Base-by-base conservation (phyloP, 2,888 invertebrate genomes). In the Dromius quadrimaculatus region DNA sequence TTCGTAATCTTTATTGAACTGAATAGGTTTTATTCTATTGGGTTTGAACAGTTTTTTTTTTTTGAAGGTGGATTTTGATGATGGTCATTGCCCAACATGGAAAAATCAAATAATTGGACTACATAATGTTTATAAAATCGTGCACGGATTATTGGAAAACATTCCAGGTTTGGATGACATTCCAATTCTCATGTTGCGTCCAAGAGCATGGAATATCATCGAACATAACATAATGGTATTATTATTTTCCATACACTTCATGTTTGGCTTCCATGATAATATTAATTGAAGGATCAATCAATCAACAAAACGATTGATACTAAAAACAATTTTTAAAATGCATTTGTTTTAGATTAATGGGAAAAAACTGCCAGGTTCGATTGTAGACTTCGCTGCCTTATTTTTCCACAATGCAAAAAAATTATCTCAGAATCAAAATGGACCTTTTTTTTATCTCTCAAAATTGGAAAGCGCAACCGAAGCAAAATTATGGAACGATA, bases 61-160 rank as follows among this genome's bases (percentile, higher is more conserved):
- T 28, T 71, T 75, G n/a, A 64, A 79, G 81, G 79, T 84, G 4
- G 90, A 90, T 77, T 89, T 89, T 81, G 90, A 90, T 74, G 91
- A 91, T 82, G 90, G 90, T 0, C 90, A 90, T 78, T 90, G 90
- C 73, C 91, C 91, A 0, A 89, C 89, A 0, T 91, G 91, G 91
- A 82, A 80, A 71, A 91, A 90, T 77, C 90, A 90, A 78, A 81
- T 91, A 23, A 77, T 84, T 17, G 90, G 90, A 3, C 85, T 85
- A 71, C 83, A 88, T 74, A 90, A 90, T 77, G 84, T 90, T 13
- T 83, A 81, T 71, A 80, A 84, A 74, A 87, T 85, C 0, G 87
- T 89, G 1, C 83, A 84, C 11, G 85, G 86, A 5, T 81, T 83
- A 66, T 79, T 88, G 1, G 78, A 81, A 1, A 85, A 86, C 23